A percentile compares a stretch with the other conserved stretches of the same genome.
Evolutionary conservation across 2,888 invertebrate species (phyloP).

Genomic region (Stenodema calcarata): DNA sequence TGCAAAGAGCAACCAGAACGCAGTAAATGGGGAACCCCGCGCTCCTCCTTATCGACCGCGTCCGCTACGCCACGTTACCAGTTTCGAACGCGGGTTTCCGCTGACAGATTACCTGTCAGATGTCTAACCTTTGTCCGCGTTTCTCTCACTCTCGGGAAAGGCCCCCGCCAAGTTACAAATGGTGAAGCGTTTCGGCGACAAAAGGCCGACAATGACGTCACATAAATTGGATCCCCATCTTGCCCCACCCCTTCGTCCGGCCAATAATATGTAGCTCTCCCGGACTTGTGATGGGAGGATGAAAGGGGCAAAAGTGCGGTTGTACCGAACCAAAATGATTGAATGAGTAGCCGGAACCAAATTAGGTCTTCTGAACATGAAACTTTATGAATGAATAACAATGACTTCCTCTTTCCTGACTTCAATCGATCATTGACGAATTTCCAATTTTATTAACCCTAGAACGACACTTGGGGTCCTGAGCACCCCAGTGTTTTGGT

Average conservation of each 20-base stretch:
- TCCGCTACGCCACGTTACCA: neutral
- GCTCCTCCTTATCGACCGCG: neutral
- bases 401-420: too few relatives aligned
- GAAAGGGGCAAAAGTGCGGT: neutral
- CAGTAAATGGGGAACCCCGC: neutral
- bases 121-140: slow-evolving; percentile 28
- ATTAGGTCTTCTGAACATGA: neutral
- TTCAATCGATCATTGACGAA: too few relatives aligned
- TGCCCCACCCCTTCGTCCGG: neutral
- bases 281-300: neutral
- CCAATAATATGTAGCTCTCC: slow-evolving; percentile 1
- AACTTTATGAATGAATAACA: neutral
- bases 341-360: neutral
- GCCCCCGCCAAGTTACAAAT: neutral
- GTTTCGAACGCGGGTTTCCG: neutral
- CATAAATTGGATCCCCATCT: slow-evolving; percentile 15
- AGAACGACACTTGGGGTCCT: too few relatives aligned
- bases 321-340: neutral
- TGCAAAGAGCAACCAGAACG: neutral
- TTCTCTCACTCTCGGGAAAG: neutral
- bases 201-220: slow-evolving; percentile 21
- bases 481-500: too few relatives aligned
- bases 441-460: too few relatives aligned
- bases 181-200: slow-evolving; percentile 1
- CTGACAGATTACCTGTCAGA: slow-evolving; percentile 31